Base-by-base conservation (phyloP, 2,113 vertebrate genomes). In the Proterorhinus semilunaris region DNA sequence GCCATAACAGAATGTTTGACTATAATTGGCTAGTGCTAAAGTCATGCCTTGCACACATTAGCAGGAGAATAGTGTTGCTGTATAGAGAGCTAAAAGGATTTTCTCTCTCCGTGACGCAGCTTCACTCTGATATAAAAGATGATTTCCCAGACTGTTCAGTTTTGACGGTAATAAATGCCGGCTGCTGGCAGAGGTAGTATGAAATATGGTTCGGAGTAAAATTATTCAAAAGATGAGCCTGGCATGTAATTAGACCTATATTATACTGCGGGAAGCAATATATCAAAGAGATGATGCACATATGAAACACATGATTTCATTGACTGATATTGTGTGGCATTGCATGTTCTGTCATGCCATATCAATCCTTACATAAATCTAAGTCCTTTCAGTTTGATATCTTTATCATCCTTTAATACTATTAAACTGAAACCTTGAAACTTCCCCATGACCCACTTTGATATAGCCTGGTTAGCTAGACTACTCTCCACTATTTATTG, bases 151-250 rank as follows among this genome's bases (percentile, higher is more conserved):
- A 72, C 68, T 72, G 71, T 70, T 77, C 81, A 74, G 81, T 78
- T 43, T 9, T 68, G 83, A 83, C 65, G 64, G 75, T 87, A 87
- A 88, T 86, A 70, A 83, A 86, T 75, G 79, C 61, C 76, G 52
- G 76, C 44, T 75, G 79, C 61, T 75, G 52, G 76, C 44, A 43
- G 69, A 78, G 86, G 70, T 78, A 78, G 71, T 58, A 78, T 88
- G 78, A 90, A 80, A 86, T 72, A 89, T 83, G 79, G 62, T 72
- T 79, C 58, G 36, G 74, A 76, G 82, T 80, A 80, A 88, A 88
- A 42, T 6, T 65, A 67, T 66, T 74, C 69, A 75, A 80, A 86
- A 75, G 73, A 87, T 75, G 76, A 83, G 78, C 65, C 66, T 81
- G 87, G 59, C 78, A 81, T 78, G 67, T 84, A 89, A 89, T 88